Evolutionary conservation across 2,113 vertebrate species (phyloP), one percentile per base, ranked within the genome.

Genomic region (Salvelinus fontinalis): DNA sequence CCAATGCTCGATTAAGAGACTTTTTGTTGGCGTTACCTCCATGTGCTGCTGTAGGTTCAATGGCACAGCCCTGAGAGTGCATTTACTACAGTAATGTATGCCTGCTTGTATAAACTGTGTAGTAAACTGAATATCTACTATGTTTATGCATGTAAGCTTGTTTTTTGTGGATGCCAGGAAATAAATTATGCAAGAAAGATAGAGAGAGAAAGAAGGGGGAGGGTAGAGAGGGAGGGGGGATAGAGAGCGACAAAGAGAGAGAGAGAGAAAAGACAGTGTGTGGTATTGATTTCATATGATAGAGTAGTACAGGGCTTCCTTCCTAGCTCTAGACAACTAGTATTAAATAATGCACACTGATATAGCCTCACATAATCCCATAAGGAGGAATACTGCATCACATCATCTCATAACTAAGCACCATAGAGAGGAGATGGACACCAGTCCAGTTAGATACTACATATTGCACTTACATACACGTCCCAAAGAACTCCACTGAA

Each of bases 131-230:
- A 70, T 24, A 51, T 51, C 49, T 49, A 39, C 34, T 51, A 11
- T 73, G 5, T 64, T 65, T 75, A 51, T 20, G 26, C 11, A 16
- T 26, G 16, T 57, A 54, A 31, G 70, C 29, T 24, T 24, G 31
- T 70, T 27, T 48, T 14, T 29, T 73, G 49, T 44, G 16, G 49
- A 27, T 18, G 7, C 14, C 18, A 31, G 73, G 26, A 20, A 62
- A 74, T 54, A 67, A 75, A 49, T 54, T 54, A 65, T 31, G 48
- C 74, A 66, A 66, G 26, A 24, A 3, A 27, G 64, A 60, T 5
- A 60, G 59, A 22, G 49, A 24, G 22, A 24, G 8, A 22, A 2
- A 64, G 60, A 67, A 39, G 7, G 8, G 34, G 34, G 22, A 12
- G 26, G 7, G 11, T 34, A 34, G 34, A 34, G 34, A 8, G 34